A percentile compares a stretch with the other conserved stretches of the same genome.
Evolutionary conservation across 2,113 vertebrate species (phyloP).

Genomic region (Triplophysa tibetana): DNA sequence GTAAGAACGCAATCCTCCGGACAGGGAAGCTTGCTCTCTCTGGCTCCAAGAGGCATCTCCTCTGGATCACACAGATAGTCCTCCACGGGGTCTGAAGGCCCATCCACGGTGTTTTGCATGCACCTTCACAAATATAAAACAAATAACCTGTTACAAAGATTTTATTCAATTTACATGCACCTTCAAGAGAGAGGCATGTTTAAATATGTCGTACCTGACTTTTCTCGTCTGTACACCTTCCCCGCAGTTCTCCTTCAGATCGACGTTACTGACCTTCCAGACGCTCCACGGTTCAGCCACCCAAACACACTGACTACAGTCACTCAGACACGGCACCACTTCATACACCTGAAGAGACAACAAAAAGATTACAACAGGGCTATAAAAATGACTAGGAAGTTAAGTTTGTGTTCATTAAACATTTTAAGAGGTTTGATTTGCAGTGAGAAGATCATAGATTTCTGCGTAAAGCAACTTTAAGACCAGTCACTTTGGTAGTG

Average conservation of each 20-base stretch:
- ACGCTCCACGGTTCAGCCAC: conserved; percentile 92
- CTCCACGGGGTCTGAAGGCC: conserved; percentile 90
- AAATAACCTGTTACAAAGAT: background rate
- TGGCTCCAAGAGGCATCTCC: conserved; percentile 93
- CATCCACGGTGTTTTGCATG: conserved; percentile 94
- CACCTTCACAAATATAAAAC: conserved; percentile 74
- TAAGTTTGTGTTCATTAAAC: no score
- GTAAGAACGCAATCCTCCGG: conserved; percentile 94
- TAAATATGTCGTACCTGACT: conserved; percentile 81
- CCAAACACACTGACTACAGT: conserved; percentile 93
- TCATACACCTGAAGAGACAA: conserved; percentile 65
- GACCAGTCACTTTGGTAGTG: no score
- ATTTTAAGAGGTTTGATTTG: no score
- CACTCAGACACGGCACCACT: conserved; percentile 93
- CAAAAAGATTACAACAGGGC: background rate
- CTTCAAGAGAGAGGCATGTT: background rate
- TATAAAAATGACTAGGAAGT: no score
- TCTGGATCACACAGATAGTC: conserved; percentile 97
- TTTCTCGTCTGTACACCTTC: conserved; percentile 95
- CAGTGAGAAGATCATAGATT: no score
- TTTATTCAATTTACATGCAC: background rate
- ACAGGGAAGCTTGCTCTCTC: conserved; percentile 89
- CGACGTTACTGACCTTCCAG: conserved; percentile 93
- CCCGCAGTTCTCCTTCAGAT: conserved; percentile 91
- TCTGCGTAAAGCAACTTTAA: no score